Evolutionary conservation across 2,888 invertebrate species (phyloP), one percentile per base, ranked within the genome.

Genomic region (Laothoe populi): DNA sequence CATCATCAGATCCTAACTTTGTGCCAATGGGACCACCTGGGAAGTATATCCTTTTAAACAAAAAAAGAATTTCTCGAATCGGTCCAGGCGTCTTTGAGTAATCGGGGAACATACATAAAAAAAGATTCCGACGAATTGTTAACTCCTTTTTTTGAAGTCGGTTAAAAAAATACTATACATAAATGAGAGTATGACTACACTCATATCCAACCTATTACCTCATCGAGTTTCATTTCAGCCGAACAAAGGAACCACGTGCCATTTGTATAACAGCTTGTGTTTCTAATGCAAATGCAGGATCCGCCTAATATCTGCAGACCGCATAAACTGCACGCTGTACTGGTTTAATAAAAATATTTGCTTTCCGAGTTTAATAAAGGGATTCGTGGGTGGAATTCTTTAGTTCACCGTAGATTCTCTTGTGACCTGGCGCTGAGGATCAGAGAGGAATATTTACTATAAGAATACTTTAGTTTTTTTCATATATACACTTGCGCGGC

Each of bases 261-360:
- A 19, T 3, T n/a, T 21, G 38, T 16, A 42, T 40, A 57, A 23
- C 48, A 13, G 38, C 57, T 16, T 40, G 57, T 58, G 24, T 58
- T 58, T 58, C 57, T 58, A 42, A 58, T 58, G 57, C 57, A 58
- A 58, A 58, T 58, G 23, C 57, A 4, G 57, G 42, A 42, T 40
- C 57, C 42, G 53, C 57, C 57, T 58, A 42, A 40, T 58, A 58
- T 58, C 38, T 42, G 23, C 57, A 38, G 57, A n/a, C 24, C 21
- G 57, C 42, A 58, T 58, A 58, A 58, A 58, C 23, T 35, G 53
- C 53, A 53, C 53, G 21, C 21, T 53, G 53, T 53, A 35, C 16
- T 53, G 53, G 31, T 53, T 53, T 53, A 19, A 53, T 35, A 53
- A 53, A 53, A 53, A 53, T 53, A 53, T 58, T 58, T 58, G 57